Evolutionary conservation across 2,888 invertebrate species (phyloP).

Genomic region (Ormyrus pomaceus): DNA sequence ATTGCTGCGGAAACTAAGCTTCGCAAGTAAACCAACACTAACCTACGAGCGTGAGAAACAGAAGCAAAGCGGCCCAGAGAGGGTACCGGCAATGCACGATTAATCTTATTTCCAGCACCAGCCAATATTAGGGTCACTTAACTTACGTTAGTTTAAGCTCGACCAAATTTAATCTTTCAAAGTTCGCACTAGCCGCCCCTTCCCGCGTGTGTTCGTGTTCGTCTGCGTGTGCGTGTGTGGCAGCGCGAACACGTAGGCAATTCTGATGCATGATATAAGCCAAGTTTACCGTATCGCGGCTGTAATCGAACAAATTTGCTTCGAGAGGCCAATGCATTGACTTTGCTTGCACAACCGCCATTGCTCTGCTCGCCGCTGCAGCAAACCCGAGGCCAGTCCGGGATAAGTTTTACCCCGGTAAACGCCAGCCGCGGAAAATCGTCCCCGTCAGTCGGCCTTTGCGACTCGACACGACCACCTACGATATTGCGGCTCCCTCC

Average conservation of each 20-base stretch:
- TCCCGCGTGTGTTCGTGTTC: background rate
- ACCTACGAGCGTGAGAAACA: too few species aligned
- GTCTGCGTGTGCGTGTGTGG: background rate
- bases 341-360: background rate
- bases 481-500: background rate
- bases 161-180: constrained; percentile 34
- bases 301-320: constrained; percentile 45
- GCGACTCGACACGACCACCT: background rate
- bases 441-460: background rate
- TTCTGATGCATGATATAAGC: constrained; percentile 19
- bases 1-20: background rate
- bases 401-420: background rate
- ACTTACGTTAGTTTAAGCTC: background rate
- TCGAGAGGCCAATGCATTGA: constrained; percentile 16
- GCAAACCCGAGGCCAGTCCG: too few species aligned
- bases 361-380: background rate
- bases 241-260: background rate
- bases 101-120: background rate
- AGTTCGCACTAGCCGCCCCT: background rate
- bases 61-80: background rate
- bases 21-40: background rate
- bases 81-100: background rate
- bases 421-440: background rate
- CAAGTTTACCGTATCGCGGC: constrained; percentile 42
- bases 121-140: constrained; percentile 23